Conservation (phyloP, 2,888 invertebrate species). For the Cryptophagus acutangulus region DNA sequence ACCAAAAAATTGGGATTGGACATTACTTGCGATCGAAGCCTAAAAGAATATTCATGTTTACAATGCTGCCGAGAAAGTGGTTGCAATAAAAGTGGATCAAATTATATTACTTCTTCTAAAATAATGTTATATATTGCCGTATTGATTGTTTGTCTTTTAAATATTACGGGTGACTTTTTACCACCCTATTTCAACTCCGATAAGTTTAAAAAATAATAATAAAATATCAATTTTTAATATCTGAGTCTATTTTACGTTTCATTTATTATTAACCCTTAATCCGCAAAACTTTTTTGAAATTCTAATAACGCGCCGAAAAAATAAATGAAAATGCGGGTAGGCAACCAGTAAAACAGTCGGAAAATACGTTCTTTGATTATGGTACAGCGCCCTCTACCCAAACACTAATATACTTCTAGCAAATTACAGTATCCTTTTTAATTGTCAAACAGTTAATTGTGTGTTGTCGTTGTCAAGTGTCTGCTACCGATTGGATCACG, state of each 20-base stretch:
- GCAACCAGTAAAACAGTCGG: too few species aligned
- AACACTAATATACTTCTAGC: too few species aligned
- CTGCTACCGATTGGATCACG: too few species aligned
- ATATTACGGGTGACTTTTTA: constrained; percentile 16
- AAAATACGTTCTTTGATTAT: too few species aligned
- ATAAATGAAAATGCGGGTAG: too few species aligned
- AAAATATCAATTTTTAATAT: constrained; percentile 3
- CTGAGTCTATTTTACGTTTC: constrained; percentile 10
- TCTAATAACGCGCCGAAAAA: too few species aligned
- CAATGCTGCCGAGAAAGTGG: constrained; percentile 46
- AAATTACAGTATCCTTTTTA: too few species aligned
- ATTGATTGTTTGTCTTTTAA: constrained; percentile 12
- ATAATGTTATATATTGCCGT: constrained; percentile 8
- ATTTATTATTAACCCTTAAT: too few species aligned
- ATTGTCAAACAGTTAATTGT: too few species aligned
- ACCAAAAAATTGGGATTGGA: constrained; percentile 43
- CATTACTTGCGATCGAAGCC: constrained; percentile 43
- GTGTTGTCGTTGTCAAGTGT: too few species aligned
- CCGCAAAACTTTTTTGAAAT: too few species aligned
- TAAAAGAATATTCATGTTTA: constrained; percentile 46
- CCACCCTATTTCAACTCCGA: constrained; percentile 15
- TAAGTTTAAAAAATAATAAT: constrained; percentile 10
- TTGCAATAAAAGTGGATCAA: constrained; percentile 39
- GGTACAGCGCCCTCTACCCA: too few species aligned
- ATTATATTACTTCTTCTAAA: constrained; percentile 1